Evolutionary conservation across 1,140 invertebrate species (phyloP).

Genomic region (Spodoptera frugiperda): DNA sequence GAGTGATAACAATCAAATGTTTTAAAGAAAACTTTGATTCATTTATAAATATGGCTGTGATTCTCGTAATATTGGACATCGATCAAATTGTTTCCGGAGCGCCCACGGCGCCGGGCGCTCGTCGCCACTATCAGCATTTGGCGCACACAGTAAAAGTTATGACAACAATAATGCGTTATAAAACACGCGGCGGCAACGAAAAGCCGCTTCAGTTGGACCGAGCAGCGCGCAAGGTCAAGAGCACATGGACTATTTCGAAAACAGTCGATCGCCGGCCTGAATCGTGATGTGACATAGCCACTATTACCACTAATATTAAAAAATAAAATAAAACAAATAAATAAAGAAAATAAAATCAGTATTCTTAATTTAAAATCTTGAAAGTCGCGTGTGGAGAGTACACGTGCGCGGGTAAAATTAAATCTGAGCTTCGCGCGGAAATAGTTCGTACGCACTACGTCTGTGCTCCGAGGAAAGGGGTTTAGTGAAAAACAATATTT

Average conservation of each 20-base stretch:
- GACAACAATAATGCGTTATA: conserved; percentile 82
- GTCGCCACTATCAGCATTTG: conserved; percentile 34
- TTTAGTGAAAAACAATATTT: conserved; percentile 14
- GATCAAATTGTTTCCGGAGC: conserved; percentile 19
- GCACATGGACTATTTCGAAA: conserved; percentile 71
- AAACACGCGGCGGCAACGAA: conserved; percentile 73
- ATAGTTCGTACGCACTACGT: conserved; percentile 62
- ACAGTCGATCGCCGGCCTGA: conserved; percentile 68
- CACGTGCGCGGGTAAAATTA: conserved; percentile 65
- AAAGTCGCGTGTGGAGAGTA: conserved; percentile 49
- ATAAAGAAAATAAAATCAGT: conserved; percentile 48
- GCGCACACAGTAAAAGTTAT: conserved; percentile 69
- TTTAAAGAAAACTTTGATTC: neutral
- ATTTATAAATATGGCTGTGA: conserved; percentile 13
- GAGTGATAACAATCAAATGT: neutral
- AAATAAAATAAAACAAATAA: conserved; percentile 55
- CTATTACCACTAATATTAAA: conserved; percentile 53
- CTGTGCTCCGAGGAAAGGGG: conserved; percentile 49
- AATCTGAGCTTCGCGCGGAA: conserved; percentile 49
- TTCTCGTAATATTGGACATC: neutral
- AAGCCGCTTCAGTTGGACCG: conserved; percentile 75
- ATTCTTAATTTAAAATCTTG: conserved; percentile 14
- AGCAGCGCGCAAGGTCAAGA: conserved; percentile 81
- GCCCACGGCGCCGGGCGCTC: neutral
- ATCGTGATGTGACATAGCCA: conserved; percentile 70